Conservation (phyloP, 2,113 vertebrate species). For the Melanotaenia duboulayi region DNA sequence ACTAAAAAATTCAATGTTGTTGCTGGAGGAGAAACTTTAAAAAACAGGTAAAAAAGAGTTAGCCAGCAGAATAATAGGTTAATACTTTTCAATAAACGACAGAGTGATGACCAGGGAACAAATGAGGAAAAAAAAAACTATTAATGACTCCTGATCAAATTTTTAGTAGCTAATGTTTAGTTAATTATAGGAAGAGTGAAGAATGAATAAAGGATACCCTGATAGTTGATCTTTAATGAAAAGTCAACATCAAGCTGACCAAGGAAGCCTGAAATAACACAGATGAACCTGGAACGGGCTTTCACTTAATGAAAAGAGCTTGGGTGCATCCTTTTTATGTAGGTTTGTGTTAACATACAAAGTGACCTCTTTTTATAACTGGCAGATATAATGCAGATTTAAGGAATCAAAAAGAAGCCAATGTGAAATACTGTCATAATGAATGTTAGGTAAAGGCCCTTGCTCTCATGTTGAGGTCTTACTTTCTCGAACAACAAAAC, state of each 20-base stretch:
- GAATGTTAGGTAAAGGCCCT: too few relatives aligned
- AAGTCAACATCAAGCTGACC: neutral
- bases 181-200: neutral
- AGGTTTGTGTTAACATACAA: neutral
- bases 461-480: too few relatives aligned
- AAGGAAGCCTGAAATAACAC: neutral
- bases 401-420: neutral
- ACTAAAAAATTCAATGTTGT: too few relatives aligned
- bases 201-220: neutral
- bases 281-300: neutral
- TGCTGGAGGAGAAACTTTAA: too few relatives aligned
- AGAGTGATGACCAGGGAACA: neutral
- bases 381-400: neutral
- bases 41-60: too few relatives aligned
- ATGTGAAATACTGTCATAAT: neutral
- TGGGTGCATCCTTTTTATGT: too few relatives aligned
- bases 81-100: too few relatives aligned
- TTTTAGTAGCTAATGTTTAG: neutral
- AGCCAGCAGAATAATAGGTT: too few relatives aligned
- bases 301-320: too few relatives aligned
- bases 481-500: too few relatives aligned
- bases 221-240: neutral
- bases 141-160: neutral
- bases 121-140: neutral
- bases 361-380: neutral